Evolutionary conservation across 2,113 vertebrate species (phyloP), one percentile per base, ranked within the genome.

Genomic region (Castor canadensis): DNA sequence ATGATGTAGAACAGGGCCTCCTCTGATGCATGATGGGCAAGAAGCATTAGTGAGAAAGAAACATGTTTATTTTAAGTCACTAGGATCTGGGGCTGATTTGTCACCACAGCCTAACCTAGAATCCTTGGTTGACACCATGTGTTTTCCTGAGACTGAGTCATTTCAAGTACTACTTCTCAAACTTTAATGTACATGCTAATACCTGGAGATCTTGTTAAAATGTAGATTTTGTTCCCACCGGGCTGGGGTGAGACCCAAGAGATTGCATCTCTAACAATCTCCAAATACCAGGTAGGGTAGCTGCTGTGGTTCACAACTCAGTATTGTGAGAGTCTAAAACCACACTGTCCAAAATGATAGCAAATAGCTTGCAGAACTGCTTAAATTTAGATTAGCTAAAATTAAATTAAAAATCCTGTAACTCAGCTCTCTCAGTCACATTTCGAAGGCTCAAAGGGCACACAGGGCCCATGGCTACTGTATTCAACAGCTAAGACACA

Each of bases 41-140:
- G 88, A 73, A 66, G 32, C n/a, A 60, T 79, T 56, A 24, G 49
- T 54, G 38, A 93, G 73, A 96, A 79, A 47, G 56, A 86, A 89
- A 86, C 17, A 73, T 60, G 3, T 30, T 58, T 38, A 52, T 81
- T 76, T 82, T 58, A 77, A 91, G 16, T 43, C 22, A 47, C 49
- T 40, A 79, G 56, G 40, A 80, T 58, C 58, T 77, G 11, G 38
- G 56, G 6, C 35, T 71, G 76, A 10, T 40, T 83, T 58, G 69
- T 89, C 64, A 72, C 45, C 13, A 5, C 16, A 52, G 24, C 45
- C 17, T 28, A 73, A 79, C 13, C 35, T 56, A 89, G 56, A 32
- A 52, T 38, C 47, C 19, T 35, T 30, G 2, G 45, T 1, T 26
- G 54, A 75, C 12, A 56, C 0, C 40, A 32, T 6, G 0, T 58